phyloP scores from a whole-genome alignment of 2,888 invertebrate species.

The Meghimatium bilineatum region DNA sequence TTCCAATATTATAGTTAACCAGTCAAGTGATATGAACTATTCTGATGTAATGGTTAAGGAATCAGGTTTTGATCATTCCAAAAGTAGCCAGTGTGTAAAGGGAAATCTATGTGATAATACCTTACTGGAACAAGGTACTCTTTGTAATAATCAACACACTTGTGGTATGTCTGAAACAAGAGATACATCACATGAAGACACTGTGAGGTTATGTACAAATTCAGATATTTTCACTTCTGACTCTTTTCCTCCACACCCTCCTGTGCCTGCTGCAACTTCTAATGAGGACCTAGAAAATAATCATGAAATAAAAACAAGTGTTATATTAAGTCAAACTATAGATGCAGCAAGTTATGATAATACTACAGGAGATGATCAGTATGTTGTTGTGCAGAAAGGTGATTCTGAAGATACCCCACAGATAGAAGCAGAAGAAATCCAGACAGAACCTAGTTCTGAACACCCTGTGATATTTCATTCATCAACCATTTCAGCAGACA shows the following conservation, averaged over 20 bases:
- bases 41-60: no score
- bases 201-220: neutral
- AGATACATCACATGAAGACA: neutral
- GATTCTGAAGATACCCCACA: neutral
- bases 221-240: neutral
- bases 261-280: neutral
- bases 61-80: conserved; percentile 8
- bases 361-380: no score
- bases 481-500: neutral
- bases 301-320: conserved; percentile 8
- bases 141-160: neutral
- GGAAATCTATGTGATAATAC: conserved; percentile 12
- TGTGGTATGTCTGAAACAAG: neutral
- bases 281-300: conserved; percentile 30
- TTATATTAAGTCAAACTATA: neutral
- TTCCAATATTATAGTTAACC: neutral
- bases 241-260: neutral
- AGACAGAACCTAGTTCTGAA: neutral
- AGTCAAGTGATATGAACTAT: no score
- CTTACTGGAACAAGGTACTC: neutral
- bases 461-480: neutral
- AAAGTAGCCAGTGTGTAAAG: neutral
- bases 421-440: neutral
- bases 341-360: no score
- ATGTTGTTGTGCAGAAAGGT: neutral